phyloP scores from a whole-genome alignment of 2,797 vertebrate species.

The Coluber constrictor region DNA sequence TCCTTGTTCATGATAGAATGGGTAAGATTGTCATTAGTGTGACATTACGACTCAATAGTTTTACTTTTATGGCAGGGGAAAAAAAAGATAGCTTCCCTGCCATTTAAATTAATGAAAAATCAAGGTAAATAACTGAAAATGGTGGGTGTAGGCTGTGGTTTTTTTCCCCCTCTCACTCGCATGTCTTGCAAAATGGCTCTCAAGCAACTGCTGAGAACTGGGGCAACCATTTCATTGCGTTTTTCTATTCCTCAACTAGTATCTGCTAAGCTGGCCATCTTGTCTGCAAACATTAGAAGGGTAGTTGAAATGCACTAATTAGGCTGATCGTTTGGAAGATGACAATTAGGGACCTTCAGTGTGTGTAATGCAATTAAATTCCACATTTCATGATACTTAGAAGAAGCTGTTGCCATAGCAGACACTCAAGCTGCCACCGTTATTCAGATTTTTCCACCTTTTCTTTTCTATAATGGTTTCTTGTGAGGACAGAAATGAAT shows the following conservation, averaged over 20 bases:
- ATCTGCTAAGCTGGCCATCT: slow-evolving; percentile 8
- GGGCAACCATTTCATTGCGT: neutral
- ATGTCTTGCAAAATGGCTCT: slow-evolving; percentile 50
- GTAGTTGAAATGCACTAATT: neutral
- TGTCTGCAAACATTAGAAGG: slow-evolving; percentile 2
- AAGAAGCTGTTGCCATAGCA: slow-evolving; percentile 1
- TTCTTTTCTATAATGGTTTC: neutral
- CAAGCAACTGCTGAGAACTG: neutral
- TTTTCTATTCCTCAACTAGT: neutral
- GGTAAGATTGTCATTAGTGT: neutral
- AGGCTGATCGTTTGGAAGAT: rapidly evolving
- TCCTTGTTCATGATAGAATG: neutral
- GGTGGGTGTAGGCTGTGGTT: slow-evolving; percentile 12
- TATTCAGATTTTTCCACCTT: neutral
- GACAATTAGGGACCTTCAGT: neutral
- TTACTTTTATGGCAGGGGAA: neutral
- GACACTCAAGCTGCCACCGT: neutral
- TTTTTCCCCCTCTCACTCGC: neutral
- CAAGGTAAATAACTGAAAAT: neutral
- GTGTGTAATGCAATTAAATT: neutral
- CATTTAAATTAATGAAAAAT: slow-evolving; percentile 8
- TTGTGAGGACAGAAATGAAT: neutral
- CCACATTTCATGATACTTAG: neutral
- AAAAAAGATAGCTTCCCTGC: neutral
- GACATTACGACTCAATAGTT: neutral